These are phyloP conservation scores for Elymnias hypermnestra DNA, from an alignment of 1,140 invertebrate genomes.

Conservation along the genomic window DNA sequence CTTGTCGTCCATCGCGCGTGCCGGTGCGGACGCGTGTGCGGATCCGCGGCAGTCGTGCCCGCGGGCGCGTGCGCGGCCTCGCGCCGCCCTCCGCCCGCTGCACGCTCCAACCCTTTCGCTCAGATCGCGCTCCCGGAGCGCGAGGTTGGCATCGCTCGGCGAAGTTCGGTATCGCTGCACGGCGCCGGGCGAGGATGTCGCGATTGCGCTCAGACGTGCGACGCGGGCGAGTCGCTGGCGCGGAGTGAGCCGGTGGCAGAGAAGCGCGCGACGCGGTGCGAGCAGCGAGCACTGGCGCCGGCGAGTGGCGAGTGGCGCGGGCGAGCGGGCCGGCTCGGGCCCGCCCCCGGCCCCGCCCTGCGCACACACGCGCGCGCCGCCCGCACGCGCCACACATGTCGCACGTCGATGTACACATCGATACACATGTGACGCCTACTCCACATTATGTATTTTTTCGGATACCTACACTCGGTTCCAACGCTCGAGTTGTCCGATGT, in stretches of 20 bases:
- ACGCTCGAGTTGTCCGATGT: neutral
- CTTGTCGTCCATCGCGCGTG: constrained; percentile 64
- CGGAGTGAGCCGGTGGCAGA: constrained; percentile 42
- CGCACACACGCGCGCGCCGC: constrained; percentile 38
- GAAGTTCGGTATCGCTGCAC: constrained; percentile 49
- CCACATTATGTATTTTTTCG: constrained; percentile 53
- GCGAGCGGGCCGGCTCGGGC: too few relatives aligned
- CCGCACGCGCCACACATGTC: constrained; percentile 38
- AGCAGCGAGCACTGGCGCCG: constrained; percentile 34
- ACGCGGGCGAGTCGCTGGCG: constrained; percentile 41
- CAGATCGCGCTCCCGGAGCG: constrained; percentile 48
- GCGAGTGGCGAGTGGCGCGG: constrained; percentile 33
- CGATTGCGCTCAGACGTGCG: constrained; percentile 37
- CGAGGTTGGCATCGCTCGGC: constrained; percentile 46
- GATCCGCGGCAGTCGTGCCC: constrained; percentile 38
- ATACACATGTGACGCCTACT: constrained; percentile 68
- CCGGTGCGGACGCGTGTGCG: constrained; percentile 43
- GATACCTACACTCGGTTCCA: constrained; percentile 39
- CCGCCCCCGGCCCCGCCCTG: constrained; percentile 47
- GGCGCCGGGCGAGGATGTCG: constrained; percentile 22
- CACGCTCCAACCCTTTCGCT: constrained; percentile 62
- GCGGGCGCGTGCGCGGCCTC: constrained; percentile 49
- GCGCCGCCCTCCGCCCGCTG: constrained; percentile 53
- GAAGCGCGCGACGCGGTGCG: constrained; percentile 36
- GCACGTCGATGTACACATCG: constrained; percentile 15